These are phyloP conservation scores for Dasypus novemcinctus DNA, from an alignment of 2,113 vertebrate species.

Conservation along the genomic window DNA sequence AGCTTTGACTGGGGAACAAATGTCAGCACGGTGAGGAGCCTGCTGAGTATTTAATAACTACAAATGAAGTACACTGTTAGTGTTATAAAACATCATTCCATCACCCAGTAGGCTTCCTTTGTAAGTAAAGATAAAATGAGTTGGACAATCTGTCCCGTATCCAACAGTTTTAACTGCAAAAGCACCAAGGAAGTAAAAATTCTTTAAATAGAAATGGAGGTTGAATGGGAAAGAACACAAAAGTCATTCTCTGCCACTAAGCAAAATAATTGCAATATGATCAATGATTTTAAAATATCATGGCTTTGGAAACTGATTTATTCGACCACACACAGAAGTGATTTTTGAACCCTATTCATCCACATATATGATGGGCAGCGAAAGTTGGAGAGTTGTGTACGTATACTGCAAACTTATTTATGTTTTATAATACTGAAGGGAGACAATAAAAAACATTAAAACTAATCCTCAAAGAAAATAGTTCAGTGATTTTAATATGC, in stretches of 20 bases:
- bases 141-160: slow-evolving; percentile 75
- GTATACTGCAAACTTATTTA: neutral
- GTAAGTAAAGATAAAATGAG: slow-evolving; percentile 77
- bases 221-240: neutral
- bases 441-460: neutral
- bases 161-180: slow-evolving; percentile 56
- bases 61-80: slow-evolving; percentile 59
- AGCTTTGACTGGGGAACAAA: slow-evolving; percentile 72
- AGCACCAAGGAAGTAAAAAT: neutral
- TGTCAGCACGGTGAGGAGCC: slow-evolving; percentile 68
- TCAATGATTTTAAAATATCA: neutral
- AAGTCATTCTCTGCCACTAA: neutral
- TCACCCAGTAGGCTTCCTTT: slow-evolving; percentile 75
- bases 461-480: neutral
- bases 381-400: no score
- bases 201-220: neutral
- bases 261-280: neutral
- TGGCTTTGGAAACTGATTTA: neutral
- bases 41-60: slow-evolving; percentile 74
- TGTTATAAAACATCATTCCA: slow-evolving; percentile 67
- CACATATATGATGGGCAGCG: neutral
- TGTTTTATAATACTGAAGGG: neutral
- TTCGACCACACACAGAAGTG: neutral
- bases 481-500: neutral
- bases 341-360: neutral